Conservation (phyloP, 53 echinoderm and acorn worm genomes). For the Paelopatides confundens region DNA sequence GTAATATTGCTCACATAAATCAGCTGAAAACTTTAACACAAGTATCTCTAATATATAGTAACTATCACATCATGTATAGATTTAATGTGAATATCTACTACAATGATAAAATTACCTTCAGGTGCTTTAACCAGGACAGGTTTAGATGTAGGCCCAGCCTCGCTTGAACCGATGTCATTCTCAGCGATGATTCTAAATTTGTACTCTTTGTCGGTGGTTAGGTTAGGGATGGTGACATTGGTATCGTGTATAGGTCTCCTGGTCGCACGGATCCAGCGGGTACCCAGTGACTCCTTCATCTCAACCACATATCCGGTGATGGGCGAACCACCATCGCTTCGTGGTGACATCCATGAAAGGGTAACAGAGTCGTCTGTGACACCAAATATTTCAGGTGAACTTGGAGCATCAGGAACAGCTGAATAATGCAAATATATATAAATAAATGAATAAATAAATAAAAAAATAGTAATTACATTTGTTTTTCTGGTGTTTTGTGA, state of each 20-base stretch:
- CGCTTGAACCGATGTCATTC: constrained; percentile 91
- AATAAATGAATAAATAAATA: too few relatives aligned
- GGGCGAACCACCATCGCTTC: constrained; percentile 95
- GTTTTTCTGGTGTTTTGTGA: too few relatives aligned
- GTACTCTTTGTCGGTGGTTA: constrained; percentile 79
- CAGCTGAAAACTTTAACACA: too few relatives aligned
- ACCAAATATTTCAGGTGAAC: constrained; percentile 80
- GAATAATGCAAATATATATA: too few relatives aligned
- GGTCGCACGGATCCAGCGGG: constrained; percentile 93
- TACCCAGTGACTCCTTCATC: constrained; percentile 92
- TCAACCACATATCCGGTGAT: constrained; percentile 90
- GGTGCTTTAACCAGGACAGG: constrained; percentile 82
- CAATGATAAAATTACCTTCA: constrained; percentile 75
- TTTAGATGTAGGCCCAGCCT: constrained; percentile 79
- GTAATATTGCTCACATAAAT: too few relatives aligned
- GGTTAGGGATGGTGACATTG: constrained; percentile 69
- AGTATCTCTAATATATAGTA: too few relatives aligned
- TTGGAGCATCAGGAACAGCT: constrained; percentile 97
- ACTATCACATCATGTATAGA: too few relatives aligned
- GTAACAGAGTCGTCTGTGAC: constrained; percentile 84
- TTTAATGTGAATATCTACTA: too few relatives aligned
- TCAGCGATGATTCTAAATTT: constrained; percentile 93
- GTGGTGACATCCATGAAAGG: constrained; percentile 90
- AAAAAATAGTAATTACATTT: neutral
- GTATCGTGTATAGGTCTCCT: constrained; percentile 79